These are phyloP conservation scores for Trinorchestia longiramus DNA, from an alignment of 1,140 invertebrate species.

Conservation along the genomic window DNA sequence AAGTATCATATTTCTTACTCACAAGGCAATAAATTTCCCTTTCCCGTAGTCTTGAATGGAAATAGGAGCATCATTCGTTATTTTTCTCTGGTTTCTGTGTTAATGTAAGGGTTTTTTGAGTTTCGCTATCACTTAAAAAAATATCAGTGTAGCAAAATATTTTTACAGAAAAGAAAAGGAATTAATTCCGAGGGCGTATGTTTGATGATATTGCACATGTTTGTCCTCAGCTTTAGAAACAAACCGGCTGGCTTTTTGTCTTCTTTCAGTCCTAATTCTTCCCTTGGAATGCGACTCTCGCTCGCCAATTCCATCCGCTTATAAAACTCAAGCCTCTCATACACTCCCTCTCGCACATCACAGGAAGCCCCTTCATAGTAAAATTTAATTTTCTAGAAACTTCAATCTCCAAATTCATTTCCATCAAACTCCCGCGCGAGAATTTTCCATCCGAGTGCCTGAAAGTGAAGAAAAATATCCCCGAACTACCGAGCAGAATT, in stretches of 20 bases:
- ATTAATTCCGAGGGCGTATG: not conserved
- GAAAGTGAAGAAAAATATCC: constrained; percentile 40
- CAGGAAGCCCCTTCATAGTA: constrained; percentile 38
- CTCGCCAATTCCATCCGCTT: not conserved
- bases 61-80: no score
- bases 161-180: no score
- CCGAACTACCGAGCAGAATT: constrained; percentile 45
- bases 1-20: no score
- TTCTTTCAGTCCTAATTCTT: not conserved
- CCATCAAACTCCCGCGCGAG: constrained; percentile 27
- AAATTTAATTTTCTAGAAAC: constrained; percentile 52
- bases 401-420: constrained; percentile 53
- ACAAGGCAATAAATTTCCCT: no score
- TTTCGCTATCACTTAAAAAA: not conserved
- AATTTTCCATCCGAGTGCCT: constrained; percentile 40
- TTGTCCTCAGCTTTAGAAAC: not conserved
- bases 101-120: not conserved
- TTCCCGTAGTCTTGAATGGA: no score
- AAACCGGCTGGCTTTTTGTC: not conserved
- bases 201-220: not conserved
- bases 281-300: not conserved
- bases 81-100: no score
- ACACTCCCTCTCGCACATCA: not conserved
- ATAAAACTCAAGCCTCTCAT: not conserved
- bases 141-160: not conserved